Percentiles rank a stretch among this genome's conserved stretches.
Evolutionary conservation across 2,113 vertebrate genomes (phyloP).

Genomic region (Syngnathus scovelli): DNA sequence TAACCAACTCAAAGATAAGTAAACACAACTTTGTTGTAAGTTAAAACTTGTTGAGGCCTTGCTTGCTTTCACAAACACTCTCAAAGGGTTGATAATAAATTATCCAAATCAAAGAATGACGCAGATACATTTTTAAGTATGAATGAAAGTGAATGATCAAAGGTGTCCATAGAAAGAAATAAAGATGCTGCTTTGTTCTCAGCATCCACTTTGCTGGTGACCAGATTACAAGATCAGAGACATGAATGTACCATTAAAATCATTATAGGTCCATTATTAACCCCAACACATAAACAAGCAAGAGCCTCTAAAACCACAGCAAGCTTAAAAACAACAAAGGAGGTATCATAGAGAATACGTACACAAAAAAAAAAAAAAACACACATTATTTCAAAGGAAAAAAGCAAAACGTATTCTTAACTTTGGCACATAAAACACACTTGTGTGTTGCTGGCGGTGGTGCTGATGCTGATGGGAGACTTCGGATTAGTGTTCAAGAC

Average conservation of each 20-base stretch:
- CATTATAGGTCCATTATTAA: conserved; percentile 3
- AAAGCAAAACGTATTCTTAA: conserved; percentile 31
- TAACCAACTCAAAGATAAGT: background rate
- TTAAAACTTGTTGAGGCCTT: background rate
- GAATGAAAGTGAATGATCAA: background rate
- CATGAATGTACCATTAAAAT: background rate
- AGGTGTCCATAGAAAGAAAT: background rate
- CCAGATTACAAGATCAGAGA: background rate
- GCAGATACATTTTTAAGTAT: background rate
- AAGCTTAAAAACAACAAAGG: background rate
- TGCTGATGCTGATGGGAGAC: conserved; percentile 12
- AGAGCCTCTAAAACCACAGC: background rate
- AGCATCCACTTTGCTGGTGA: background rate
- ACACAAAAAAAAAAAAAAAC: conserved; percentile 27
- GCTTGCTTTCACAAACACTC: background rate
- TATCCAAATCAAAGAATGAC: background rate
- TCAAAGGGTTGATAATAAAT: background rate
- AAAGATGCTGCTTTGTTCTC: background rate
- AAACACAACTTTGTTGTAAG: conserved; percentile 1
- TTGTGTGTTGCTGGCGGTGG: conserved; percentile 17
- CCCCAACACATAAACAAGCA: background rate
- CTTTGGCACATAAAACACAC: conserved; percentile 46
- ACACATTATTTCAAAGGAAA: conserved; percentile 30
- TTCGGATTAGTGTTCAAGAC: conserved; percentile 39
- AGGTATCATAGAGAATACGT: conserved; percentile 1